Percentiles rank a stretch among this genome's conserved stretches.
Evolutionary conservation across 2,888 invertebrate species (phyloP).

Genomic region (Ochropleura plecta): DNA sequence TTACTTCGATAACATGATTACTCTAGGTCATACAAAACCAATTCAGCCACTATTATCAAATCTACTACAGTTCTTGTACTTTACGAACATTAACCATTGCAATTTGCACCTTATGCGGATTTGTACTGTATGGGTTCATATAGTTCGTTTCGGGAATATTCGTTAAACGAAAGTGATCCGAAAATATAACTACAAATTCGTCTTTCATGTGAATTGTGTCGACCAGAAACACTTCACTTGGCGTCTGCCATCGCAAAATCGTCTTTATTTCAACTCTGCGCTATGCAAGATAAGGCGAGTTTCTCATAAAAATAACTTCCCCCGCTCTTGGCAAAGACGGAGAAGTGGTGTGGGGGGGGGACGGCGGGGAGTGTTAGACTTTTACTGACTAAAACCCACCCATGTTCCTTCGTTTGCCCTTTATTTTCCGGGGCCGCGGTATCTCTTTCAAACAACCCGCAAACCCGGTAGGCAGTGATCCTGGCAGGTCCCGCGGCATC

Average conservation of each 20-base stretch:
- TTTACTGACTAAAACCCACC: too few relatives aligned
- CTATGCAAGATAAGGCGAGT: neutral
- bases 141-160: neutral
- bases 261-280: neutral
- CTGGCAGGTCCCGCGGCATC: too few relatives aligned
- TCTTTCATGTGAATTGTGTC: neutral
- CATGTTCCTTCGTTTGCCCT: too few relatives aligned
- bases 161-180: neutral
- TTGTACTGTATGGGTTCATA: too few relatives aligned
- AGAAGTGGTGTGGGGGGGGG: too few relatives aligned
- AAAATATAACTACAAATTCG: neutral
- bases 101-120: neutral
- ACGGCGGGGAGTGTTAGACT: too few relatives aligned
- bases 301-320: neutral
- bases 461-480: too few relatives aligned
- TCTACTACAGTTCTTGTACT: neutral
- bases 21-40: conserved; percentile 24
- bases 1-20: conserved; percentile 53
- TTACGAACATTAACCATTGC: neutral
- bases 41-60: conserved; percentile 37
- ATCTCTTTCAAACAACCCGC: too few relatives aligned
- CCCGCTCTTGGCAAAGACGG: too few relatives aligned
- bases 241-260: neutral
- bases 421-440: too few relatives aligned
- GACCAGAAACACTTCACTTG: neutral